Evolutionary conservation across 1,140 invertebrate genomes (phyloP).

Genomic region (Galleria mellonella): DNA sequence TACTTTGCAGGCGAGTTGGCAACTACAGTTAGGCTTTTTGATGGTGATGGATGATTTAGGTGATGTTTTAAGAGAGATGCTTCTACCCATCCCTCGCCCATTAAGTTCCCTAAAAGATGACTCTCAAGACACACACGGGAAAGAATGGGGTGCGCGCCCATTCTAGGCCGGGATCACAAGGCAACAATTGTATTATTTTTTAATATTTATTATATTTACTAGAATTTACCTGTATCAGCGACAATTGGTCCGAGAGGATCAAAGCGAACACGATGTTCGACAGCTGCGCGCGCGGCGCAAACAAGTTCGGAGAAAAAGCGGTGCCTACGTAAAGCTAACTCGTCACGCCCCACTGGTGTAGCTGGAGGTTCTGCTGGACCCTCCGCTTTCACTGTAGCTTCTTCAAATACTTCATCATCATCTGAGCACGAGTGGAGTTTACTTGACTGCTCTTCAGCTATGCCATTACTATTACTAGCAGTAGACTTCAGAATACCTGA

Average conservation of each 20-base stretch:
- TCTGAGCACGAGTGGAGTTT: constrained; percentile 47
- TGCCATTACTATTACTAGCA: constrained; percentile 45
- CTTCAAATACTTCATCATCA: constrained; percentile 68
- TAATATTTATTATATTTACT: too few relatives aligned
- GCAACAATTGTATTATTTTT: too few relatives aligned
- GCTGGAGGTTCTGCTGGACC: constrained; percentile 80
- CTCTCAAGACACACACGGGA: too few relatives aligned
- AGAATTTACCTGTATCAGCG: constrained; percentile 75
- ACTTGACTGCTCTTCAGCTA: constrained; percentile 28
- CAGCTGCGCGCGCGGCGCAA: constrained; percentile 79
- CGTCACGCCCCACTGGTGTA: constrained; percentile 84
- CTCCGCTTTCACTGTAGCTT: constrained; percentile 21
- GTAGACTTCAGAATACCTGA: constrained; percentile 68
- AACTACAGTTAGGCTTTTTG: too few relatives aligned
- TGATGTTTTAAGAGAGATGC: too few relatives aligned
- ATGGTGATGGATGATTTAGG: too few relatives aligned
- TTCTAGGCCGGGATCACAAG: too few relatives aligned
- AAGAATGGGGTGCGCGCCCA: too few relatives aligned
- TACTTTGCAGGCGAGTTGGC: too few relatives aligned
- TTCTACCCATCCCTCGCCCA: too few relatives aligned
- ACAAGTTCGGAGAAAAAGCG: constrained; percentile 85
- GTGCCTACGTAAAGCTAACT: constrained; percentile 83
- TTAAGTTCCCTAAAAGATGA: too few relatives aligned
- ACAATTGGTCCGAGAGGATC: constrained; percentile 81
- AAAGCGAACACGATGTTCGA: constrained; percentile 84